Percentiles rank a stretch among this genome's conserved stretches.
Conservation (phyloP, 1,140 invertebrate species). For the Goniozus legneri region DNA sequence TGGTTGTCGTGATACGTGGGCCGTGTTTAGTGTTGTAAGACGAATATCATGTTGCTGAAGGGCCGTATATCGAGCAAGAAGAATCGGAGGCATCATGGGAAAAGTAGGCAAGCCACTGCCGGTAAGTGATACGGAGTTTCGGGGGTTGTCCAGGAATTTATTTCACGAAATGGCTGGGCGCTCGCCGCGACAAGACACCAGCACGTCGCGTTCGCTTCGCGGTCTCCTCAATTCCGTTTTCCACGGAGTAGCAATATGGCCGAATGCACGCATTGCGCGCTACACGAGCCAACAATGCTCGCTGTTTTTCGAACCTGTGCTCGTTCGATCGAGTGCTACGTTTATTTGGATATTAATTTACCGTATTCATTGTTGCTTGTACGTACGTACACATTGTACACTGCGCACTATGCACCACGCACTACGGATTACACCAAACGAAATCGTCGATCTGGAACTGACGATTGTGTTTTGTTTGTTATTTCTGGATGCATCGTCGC, state of each 20-base stretch:
- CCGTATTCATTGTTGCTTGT: too few relatives aligned
- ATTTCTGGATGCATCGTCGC: too few relatives aligned
- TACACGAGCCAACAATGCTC: too few relatives aligned
- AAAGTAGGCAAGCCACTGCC: constrained; percentile 40
- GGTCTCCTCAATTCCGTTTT: constrained; percentile 29
- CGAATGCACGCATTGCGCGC: constrained; percentile 5
- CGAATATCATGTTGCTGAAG: constrained; percentile 48
- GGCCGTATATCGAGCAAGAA: constrained; percentile 33
- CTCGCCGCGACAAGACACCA: constrained; percentile 30
- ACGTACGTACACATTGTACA: too few relatives aligned
- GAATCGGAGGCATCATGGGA: constrained; percentile 46
- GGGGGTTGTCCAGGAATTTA: constrained; percentile 18
- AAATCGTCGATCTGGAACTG: too few relatives aligned
- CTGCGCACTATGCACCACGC: too few relatives aligned
- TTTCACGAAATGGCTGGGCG: constrained; percentile 30
- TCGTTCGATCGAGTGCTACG: too few relatives aligned
- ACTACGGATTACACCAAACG: too few relatives aligned
- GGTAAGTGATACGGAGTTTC: constrained; percentile 43
- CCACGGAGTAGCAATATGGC: constrained; percentile 26
- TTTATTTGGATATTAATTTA: too few relatives aligned
- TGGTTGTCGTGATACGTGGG: constrained; percentile 25
- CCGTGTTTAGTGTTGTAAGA: constrained; percentile 27
- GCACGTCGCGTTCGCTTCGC: constrained; percentile 19
- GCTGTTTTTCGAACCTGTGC: too few relatives aligned
- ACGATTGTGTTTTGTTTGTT: too few relatives aligned